A percentile compares a stretch with the other conserved stretches of the same genome.
Conservation (phyloP, 2,113 vertebrate genomes). For the Oncorhynchus gorbuscha region DNA sequence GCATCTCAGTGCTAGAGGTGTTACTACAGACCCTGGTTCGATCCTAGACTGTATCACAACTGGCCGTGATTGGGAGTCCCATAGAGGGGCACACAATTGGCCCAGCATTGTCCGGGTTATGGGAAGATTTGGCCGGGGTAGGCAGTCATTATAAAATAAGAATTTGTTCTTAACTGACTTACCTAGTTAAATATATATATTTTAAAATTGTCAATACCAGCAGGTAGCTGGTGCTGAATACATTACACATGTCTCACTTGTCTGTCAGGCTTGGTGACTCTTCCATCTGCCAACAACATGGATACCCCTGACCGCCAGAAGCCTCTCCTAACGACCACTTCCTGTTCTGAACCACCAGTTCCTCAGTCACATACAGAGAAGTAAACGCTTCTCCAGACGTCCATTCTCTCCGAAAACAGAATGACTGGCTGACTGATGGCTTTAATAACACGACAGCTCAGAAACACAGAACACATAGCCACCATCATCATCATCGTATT, state of each 20-base stretch:
- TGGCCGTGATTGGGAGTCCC: too few relatives aligned
- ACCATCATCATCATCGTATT: background rate
- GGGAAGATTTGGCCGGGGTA: too few relatives aligned
- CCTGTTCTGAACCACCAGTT: background rate
- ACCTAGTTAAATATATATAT: too few relatives aligned
- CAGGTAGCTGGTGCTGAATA: background rate
- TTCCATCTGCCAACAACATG: slow-evolving; percentile 5
- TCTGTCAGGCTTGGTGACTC: background rate
- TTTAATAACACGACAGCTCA: slow-evolving; percentile 27
- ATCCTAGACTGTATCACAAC: too few relatives aligned
- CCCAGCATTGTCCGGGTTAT: too few relatives aligned
- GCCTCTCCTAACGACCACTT: slow-evolving; percentile 6
- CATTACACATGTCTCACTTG: background rate
- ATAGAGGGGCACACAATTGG: too few relatives aligned
- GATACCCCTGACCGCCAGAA: slow-evolving; percentile 21
- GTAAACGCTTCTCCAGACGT: slow-evolving; percentile 43
- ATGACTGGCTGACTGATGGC: slow-evolving; percentile 39
- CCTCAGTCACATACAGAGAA: slow-evolving; percentile 30
- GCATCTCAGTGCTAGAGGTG: too few relatives aligned
- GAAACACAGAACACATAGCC: slow-evolving; percentile 13
- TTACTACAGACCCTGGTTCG: too few relatives aligned
- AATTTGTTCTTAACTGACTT: too few relatives aligned
- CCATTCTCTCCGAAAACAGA: slow-evolving; percentile 25
- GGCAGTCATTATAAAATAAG: too few relatives aligned
- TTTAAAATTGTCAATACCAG: background rate